Evolutionary conservation across 2,113 vertebrate species (phyloP).

Genomic region (Myodes glareolus): DNA sequence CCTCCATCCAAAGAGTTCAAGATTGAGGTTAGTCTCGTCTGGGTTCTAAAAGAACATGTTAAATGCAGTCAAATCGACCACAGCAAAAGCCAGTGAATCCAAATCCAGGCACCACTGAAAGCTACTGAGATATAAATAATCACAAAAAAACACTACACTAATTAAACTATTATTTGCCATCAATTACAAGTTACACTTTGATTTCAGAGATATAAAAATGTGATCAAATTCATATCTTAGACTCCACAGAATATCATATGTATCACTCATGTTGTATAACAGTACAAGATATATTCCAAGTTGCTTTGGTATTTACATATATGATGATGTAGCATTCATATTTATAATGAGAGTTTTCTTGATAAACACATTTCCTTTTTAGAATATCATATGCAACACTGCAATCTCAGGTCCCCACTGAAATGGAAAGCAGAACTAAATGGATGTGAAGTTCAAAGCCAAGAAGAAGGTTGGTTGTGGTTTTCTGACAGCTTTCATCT

Average conservation of each 20-base stretch:
- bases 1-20: neutral
- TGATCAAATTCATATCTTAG: neutral
- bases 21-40: neutral
- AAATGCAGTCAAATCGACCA: neutral
- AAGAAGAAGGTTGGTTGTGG: neutral
- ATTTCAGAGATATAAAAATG: constrained; percentile 48
- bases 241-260: neutral
- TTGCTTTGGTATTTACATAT: neutral
- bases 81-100: neutral
- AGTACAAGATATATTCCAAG: neutral
- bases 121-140: neutral
- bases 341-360: constrained; percentile 19
- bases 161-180: neutral
- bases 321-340: neutral
- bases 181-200: neutral
- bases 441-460: constrained; percentile 18
- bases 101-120: neutral
- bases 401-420: neutral
- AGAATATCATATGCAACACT: neutral
- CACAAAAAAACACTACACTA: neutral
- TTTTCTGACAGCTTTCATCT: neutral
- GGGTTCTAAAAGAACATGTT: neutral
- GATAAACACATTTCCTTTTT: neutral
- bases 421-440: constrained; percentile 32
- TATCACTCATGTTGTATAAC: neutral